These are phyloP conservation scores for Orycteropus afer DNA, from an alignment of 2,113 vertebrate species.

Conservation along the genomic window DNA sequence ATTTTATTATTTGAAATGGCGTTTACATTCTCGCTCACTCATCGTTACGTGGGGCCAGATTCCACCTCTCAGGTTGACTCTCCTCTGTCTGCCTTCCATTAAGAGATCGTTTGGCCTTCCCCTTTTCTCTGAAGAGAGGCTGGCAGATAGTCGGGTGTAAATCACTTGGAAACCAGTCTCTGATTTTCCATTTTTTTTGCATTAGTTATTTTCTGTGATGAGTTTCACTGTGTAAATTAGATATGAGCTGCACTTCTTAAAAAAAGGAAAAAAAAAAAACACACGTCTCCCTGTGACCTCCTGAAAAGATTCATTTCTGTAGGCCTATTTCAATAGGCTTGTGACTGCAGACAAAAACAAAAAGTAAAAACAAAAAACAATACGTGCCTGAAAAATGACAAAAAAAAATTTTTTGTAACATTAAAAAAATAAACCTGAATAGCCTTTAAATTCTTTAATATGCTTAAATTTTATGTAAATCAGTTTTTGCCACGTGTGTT, in stretches of 20 bases:
- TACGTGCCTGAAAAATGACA: conserved; percentile 93
- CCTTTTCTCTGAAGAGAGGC: conserved; percentile 68
- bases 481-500: conserved; percentile 91
- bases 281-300: conserved; percentile 86
- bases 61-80: conserved; percentile 73
- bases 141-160: conserved; percentile 71
- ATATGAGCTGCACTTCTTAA: conserved; percentile 85
- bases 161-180: conserved; percentile 72
- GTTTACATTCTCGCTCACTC: not conserved
- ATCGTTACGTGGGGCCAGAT: not conserved
- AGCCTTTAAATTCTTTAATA: conserved; percentile 89
- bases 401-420: conserved; percentile 90
- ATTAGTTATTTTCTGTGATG: conserved; percentile 77
- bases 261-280: conserved; percentile 80
- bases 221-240: conserved; percentile 85
- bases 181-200: conserved; percentile 76
- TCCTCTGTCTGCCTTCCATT: conserved; percentile 54
- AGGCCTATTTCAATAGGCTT: conserved; percentile 86
- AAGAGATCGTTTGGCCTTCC: not conserved
- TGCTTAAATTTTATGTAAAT: conserved; percentile 88
- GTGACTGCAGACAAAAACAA: conserved; percentile 84
- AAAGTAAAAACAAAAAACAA: conserved; percentile 83
- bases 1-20: not conserved
- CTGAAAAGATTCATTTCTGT: conserved; percentile 81
- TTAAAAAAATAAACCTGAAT: conserved; percentile 88